Evolutionary conservation across 2,797 vertebrate genomes (phyloP), one percentile per base, ranked within the genome.

Genomic region (Hydrocynus forskahlii): DNA sequence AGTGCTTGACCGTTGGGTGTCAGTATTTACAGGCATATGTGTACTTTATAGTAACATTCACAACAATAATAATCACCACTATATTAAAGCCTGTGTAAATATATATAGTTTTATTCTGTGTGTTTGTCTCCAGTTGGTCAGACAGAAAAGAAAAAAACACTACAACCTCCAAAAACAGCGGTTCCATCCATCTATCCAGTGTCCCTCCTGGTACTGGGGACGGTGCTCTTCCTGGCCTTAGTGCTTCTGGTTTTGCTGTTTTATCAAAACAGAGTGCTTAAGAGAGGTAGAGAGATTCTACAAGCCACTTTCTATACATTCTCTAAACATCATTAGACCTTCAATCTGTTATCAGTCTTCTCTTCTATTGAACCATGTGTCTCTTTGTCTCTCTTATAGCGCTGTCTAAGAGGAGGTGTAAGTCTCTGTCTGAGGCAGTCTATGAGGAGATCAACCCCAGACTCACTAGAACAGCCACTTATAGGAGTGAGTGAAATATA

Each of bases 401-500:
- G 70, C 40, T 77, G 21, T 84, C 35, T 81, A 72, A 68, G 60
- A 76, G 54, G 29, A 79, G 35, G 62, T 13, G 38, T 67, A 60
- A 50, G 52, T 62, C 63, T 74, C 71, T 7, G 50, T n/a, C 75
- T 70, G 79, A 78, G n/a, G 55, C 48, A 17, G 29, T 81, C 43
- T 81, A 84, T 84, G 79, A 84, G 55, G 75, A 78, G 63, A 71
- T 84, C 4, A 14, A 75, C 5, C 16, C 17, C n/a, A 72, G 17
- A 66, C 8, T 10, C 40, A n/a, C 60, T 54, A 77, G 29, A 40
- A 82, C 38, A 60, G 35, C 48, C 17, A 40, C 23, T 70, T 55
- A 57, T 75, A 67, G 5, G 21, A 76, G 83, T 84, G 40, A 80
- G 68, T 60, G 63, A 77, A 57, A 17, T 19, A n/a, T 5, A 29